Percentiles rank a stretch among this genome's conserved stretches.
phyloP scores from a whole-genome alignment of 2,888 invertebrate genomes.

The Drosophila niveifrons region DNA sequence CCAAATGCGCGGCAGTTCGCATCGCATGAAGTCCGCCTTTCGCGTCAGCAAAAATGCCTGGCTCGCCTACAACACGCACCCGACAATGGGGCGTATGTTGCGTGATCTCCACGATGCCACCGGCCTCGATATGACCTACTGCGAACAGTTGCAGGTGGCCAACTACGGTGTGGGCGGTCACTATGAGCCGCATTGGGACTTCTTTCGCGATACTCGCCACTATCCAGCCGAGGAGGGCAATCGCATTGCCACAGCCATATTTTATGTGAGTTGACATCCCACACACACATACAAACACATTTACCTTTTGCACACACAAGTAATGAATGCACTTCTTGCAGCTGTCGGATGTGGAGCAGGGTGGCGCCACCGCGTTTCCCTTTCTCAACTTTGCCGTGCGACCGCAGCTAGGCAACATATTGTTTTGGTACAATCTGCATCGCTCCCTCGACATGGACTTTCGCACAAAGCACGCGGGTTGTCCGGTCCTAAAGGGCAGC shows the following conservation, averaged over 20 bases:
- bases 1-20: constrained; percentile 91
- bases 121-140: constrained; percentile 87
- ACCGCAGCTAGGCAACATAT: constrained; percentile 95
- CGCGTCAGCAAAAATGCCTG: constrained; percentile 89
- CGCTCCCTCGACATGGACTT: constrained; percentile 96
- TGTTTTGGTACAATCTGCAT: constrained; percentile 97
- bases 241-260: constrained; percentile 97
- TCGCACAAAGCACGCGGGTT: constrained; percentile 97
- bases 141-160: constrained; percentile 98
- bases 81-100: constrained; percentile 85
- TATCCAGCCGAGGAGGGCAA: constrained; percentile 93
- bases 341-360: constrained; percentile 98
- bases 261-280: constrained; percentile 91
- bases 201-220: constrained; percentile 88
- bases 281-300: neutral
- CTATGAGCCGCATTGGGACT: constrained; percentile 99
- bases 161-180: constrained; percentile 99
- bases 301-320: neutral
- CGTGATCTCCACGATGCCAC: constrained; percentile 89
- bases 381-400: constrained; percentile 93
- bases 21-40: constrained; percentile 90
- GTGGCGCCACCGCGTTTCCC: constrained; percentile 99
- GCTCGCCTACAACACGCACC: constrained; percentile 84
- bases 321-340: constrained; percentile 83
- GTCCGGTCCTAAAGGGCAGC: constrained; percentile 97